These are phyloP conservation scores for Oscheius onirici DNA, from an alignment of 2,888 invertebrate genomes.

Conservation along the genomic window DNA sequence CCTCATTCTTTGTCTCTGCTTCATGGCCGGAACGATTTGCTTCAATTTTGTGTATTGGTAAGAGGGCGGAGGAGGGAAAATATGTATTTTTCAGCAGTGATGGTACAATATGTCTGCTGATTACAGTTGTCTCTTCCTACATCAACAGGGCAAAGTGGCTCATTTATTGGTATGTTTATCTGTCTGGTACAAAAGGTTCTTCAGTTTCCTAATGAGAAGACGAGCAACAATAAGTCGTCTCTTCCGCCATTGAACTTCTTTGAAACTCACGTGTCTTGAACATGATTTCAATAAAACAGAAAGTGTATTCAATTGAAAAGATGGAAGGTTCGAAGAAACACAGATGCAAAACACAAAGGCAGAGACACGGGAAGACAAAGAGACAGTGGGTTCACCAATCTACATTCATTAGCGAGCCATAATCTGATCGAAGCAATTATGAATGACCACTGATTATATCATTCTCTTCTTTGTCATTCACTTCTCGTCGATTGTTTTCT, in stretches of 20 bases:
- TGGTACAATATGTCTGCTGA: background rate
- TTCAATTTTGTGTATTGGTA: slow-evolving; percentile 17
- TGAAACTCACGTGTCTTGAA: too few relatives aligned
- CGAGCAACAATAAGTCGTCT: slow-evolving; percentile 20
- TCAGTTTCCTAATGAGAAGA: slow-evolving; percentile 20
- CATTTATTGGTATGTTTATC: slow-evolving; percentile 4
- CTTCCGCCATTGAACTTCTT: background rate
- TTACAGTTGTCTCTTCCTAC: background rate
- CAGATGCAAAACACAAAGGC: too few relatives aligned
- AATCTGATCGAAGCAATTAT: too few relatives aligned
- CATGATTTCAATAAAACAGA: too few relatives aligned
- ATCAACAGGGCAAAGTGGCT: slow-evolving; percentile 21
- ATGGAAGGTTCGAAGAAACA: too few relatives aligned
- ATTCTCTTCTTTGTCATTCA: too few relatives aligned
- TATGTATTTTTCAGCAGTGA: background rate
- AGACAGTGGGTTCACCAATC: too few relatives aligned
- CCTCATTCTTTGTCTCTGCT: slow-evolving; percentile 17
- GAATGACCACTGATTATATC: too few relatives aligned
- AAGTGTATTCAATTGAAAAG: too few relatives aligned
- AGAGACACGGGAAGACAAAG: too few relatives aligned
- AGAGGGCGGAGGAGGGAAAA: background rate
- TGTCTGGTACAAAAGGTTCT: background rate
- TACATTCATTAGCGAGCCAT: too few relatives aligned
- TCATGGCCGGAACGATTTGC: slow-evolving; percentile 1
- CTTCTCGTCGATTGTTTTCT: too few relatives aligned